Evolutionary conservation across 2,888 invertebrate genomes (phyloP).

Genomic region (Cartodere bifasciata): DNA sequence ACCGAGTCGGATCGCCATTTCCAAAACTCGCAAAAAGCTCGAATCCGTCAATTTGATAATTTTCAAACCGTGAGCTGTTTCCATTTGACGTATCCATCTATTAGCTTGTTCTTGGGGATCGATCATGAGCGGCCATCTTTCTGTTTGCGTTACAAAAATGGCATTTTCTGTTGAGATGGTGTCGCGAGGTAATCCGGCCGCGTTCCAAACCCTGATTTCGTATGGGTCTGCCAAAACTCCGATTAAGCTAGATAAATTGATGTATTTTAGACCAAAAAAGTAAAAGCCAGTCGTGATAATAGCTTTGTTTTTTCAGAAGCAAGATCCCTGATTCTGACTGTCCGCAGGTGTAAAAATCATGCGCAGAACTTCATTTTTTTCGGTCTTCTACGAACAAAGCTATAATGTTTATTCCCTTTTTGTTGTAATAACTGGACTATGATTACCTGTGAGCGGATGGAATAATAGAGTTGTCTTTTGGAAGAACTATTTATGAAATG

Average conservation of each 20-base stretch:
- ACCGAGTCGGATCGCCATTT: conserved; percentile 73
- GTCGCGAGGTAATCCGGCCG: conserved; percentile 78
- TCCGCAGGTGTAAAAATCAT: too few relatives aligned
- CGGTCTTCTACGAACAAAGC: too few relatives aligned
- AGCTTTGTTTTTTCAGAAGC: too few relatives aligned
- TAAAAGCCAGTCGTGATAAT: too few relatives aligned
- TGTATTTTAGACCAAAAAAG: too few relatives aligned
- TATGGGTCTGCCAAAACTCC: conserved; percentile 69
- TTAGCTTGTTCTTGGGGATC: conserved; percentile 95
- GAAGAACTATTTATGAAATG: too few relatives aligned
- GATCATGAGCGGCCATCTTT: conserved; percentile 83
- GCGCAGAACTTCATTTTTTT: too few relatives aligned
- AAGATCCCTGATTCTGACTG: too few relatives aligned
- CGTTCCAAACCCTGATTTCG: conserved; percentile 82
- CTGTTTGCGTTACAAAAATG: conserved; percentile 70
- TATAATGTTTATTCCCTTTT: too few relatives aligned
- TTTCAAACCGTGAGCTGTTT: conserved; percentile 57
- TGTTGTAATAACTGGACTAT: too few relatives aligned
- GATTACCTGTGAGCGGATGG: too few relatives aligned
- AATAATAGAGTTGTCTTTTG: too few relatives aligned
- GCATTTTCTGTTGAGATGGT: conserved; percentile 85
- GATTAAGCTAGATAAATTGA: conserved; percentile 44
- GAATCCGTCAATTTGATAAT: conserved; percentile 70
- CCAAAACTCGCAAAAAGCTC: conserved; percentile 62
- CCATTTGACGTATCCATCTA: conserved; percentile 85